Evolutionary conservation across 2,888 invertebrate species (phyloP).

Genomic region (Clusia tigrina): DNA sequence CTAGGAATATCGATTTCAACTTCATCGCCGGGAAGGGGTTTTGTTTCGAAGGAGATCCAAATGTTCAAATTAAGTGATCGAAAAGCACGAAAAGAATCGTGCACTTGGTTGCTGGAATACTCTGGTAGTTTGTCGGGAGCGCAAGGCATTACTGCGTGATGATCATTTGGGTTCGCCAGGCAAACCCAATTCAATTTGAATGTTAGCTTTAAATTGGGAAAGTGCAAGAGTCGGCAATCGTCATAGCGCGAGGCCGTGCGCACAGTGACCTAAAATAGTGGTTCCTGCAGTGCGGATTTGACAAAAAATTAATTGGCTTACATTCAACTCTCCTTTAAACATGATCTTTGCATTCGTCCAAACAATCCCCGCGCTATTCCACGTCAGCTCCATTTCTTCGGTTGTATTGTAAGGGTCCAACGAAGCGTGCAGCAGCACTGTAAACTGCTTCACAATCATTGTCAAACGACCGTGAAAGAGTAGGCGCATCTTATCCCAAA

Average conservation of each 20-base stretch:
- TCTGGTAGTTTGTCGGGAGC: slow-evolving; percentile 96
- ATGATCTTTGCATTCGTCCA: slow-evolving; percentile 95
- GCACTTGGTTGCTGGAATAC: slow-evolving; percentile 94
- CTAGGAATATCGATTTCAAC: slow-evolving; percentile 72
- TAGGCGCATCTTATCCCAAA: slow-evolving; percentile 97
- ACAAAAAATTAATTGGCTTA: slow-evolving; percentile 58
- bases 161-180: slow-evolving; percentile 92
- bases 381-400: slow-evolving; percentile 97
- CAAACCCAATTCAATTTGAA: slow-evolving; percentile 91
- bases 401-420: slow-evolving; percentile 98
- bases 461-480: slow-evolving; percentile 92
- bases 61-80: slow-evolving; percentile 86
- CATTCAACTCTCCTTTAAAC: slow-evolving; percentile 91
- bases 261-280: slow-evolving; percentile 70
- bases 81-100: slow-evolving; percentile 95
- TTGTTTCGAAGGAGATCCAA: slow-evolving; percentile 80
- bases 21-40: slow-evolving; percentile 67
- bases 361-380: slow-evolving; percentile 91
- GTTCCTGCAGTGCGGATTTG: neutral
- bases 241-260: slow-evolving; percentile 99
- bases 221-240: slow-evolving; percentile 90
- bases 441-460: slow-evolving; percentile 85
- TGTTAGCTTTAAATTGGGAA: slow-evolving; percentile 86
- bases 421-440: slow-evolving; percentile 92
- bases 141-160: slow-evolving; percentile 93